Evolutionary conservation across 2,113 vertebrate species (phyloP).

Genomic region (Brevimyrus niger): DNA sequence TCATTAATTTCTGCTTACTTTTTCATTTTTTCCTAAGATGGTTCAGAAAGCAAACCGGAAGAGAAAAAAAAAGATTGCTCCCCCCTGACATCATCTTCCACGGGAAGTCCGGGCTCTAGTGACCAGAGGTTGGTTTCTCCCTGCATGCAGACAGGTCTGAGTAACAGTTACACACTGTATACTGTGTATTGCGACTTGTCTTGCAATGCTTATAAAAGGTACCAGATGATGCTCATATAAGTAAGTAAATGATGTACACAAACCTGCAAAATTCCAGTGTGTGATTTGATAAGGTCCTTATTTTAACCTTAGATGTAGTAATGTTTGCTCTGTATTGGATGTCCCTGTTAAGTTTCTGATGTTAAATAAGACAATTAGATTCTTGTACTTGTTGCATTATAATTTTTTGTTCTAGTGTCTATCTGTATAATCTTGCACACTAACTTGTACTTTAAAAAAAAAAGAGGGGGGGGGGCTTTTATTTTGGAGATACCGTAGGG

Average conservation of each 20-base stretch:
- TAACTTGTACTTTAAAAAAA: neutral
- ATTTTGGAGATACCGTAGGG: neutral
- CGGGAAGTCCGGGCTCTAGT: slow-evolving; percentile 58
- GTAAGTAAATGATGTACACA: neutral
- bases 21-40: slow-evolving; percentile 37
- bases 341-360: neutral
- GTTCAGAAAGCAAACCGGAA: slow-evolving; percentile 66
- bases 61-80: slow-evolving; percentile 69
- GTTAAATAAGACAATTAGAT: neutral
- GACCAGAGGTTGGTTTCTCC: slow-evolving; percentile 67
- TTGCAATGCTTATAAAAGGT: neutral
- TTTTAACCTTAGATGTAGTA: neutral
- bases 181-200: neutral
- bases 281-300: neutral
- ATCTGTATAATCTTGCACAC: neutral
- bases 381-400: neutral
- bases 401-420: neutral
- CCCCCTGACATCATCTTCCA: slow-evolving; percentile 68
- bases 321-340: neutral
- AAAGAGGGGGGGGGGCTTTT: neutral
- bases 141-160: neutral
- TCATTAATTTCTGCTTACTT: neutral
- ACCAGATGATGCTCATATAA: neutral
- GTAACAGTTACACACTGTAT: neutral
- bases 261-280: neutral